A percentile compares a stretch with the other conserved stretches of the same genome.
Conservation (phyloP, 2,113 vertebrate species). For the Amblyornis subalaris region DNA sequence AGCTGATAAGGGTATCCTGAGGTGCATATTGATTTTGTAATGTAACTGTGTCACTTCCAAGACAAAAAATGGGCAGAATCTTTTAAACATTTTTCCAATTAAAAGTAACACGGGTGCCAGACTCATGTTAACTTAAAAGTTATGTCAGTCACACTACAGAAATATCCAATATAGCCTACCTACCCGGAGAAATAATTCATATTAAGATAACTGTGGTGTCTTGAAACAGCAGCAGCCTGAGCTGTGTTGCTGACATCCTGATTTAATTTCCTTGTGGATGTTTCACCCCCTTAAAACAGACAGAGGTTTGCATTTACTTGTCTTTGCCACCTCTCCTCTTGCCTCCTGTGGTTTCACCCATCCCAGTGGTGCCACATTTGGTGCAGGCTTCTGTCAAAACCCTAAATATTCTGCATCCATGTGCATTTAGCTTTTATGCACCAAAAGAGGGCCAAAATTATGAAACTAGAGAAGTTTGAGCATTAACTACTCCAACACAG, state of each 20-base stretch:
- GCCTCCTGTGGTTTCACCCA: background rate
- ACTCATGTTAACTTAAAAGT: background rate
- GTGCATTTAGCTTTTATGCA: background rate
- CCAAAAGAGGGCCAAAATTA: background rate
- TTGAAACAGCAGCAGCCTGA: background rate
- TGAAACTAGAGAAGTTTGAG: background rate
- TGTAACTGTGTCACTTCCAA: background rate
- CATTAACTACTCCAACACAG: background rate
- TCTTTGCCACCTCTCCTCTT: background rate
- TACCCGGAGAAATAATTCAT: background rate
- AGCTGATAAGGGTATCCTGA: background rate
- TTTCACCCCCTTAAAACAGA: background rate
- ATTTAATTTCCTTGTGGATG: background rate
- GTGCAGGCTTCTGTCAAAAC: background rate
- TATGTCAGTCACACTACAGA: background rate
- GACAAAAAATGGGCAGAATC: background rate
- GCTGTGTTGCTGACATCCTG: background rate
- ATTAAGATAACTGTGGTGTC: background rate
- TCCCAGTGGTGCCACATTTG: too few species aligned
- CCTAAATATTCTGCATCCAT: background rate
- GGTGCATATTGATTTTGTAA: background rate
- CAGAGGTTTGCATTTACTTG: accelerated
- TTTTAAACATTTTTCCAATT: background rate
- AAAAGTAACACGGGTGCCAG: background rate
- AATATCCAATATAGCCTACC: background rate